phyloP scores from a whole-genome alignment of 2,888 invertebrate genomes.

The Ptycholaimellus sp. region DNA sequence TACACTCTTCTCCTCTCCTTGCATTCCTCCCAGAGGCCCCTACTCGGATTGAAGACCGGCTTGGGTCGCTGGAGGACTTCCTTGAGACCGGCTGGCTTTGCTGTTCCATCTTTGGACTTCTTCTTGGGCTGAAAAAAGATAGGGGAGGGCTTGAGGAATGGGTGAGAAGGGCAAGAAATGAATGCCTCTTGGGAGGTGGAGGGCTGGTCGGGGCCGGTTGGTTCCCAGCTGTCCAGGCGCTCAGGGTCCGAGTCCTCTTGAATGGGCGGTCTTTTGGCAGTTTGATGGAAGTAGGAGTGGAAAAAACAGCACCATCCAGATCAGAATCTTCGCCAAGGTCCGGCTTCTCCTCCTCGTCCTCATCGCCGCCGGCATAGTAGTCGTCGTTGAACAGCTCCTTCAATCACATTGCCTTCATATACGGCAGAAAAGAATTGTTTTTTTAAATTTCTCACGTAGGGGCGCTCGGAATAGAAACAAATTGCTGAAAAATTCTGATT shows the following conservation, averaged over 20 bases:
- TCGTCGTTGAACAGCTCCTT: constrained; percentile 56
- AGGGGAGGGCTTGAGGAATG: background rate
- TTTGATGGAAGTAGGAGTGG: background rate
- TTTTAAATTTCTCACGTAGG: no score
- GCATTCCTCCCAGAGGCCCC: background rate
- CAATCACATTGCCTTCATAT: constrained; percentile 2
- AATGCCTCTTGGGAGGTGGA: no score
- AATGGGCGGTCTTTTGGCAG: no score
- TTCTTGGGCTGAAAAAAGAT: constrained; percentile 9
- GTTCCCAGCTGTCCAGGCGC: no score
- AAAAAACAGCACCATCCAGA: constrained; percentile 9
- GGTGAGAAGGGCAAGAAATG: no score
- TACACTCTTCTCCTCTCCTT: background rate
- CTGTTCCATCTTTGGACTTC: constrained; percentile 28
- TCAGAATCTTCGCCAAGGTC: constrained; percentile 38
- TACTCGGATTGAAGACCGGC: constrained; percentile 56
- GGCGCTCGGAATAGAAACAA: no score
- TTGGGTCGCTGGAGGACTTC: constrained; percentile 48
- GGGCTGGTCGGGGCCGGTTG: no score
- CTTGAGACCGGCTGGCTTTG: constrained; percentile 54
- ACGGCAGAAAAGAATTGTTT: background rate
- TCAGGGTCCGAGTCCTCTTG: no score
- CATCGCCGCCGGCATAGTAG: constrained; percentile 49
- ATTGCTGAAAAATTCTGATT: background rate
- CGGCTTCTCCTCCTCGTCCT: constrained; percentile 44